A percentile compares a stretch with the other conserved stretches of the same genome.
Evolutionary conservation across 2,113 vertebrate genomes (phyloP).

Genomic region (Scatophagus argus): DNA sequence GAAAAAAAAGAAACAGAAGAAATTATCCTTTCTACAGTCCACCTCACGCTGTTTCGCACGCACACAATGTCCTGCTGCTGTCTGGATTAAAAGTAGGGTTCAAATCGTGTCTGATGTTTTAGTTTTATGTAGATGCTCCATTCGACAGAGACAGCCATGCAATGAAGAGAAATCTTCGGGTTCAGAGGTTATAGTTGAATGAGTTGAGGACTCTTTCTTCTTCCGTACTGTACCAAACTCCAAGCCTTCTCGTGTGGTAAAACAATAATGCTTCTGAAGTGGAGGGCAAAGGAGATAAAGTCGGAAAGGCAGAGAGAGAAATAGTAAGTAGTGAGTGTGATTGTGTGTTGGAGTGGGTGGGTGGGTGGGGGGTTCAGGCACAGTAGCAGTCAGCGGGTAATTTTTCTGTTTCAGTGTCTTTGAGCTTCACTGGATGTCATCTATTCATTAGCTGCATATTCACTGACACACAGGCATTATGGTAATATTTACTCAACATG

Average conservation of each 20-base stretch:
- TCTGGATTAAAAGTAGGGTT: constrained; percentile 55
- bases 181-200: constrained; percentile 32
- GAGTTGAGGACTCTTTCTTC: no score
- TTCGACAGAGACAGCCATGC: constrained; percentile 39
- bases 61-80: constrained; percentile 60
- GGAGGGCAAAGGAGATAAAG: constrained; percentile 13
- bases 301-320: background rate
- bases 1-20: constrained; percentile 51
- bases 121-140: constrained; percentile 58
- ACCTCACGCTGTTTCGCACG: constrained; percentile 41
- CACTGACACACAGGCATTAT: constrained; percentile 75
- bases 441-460: constrained; percentile 77
- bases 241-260: background rate
- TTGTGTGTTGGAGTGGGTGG: background rate
- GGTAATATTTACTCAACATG: constrained; percentile 79
- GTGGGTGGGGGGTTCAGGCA: constrained; percentile 27
- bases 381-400: constrained; percentile 50
- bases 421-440: constrained; percentile 73
- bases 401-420: constrained; percentile 65
- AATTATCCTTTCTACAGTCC: constrained; percentile 36
- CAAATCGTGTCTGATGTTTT: constrained; percentile 62
- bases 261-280: constrained; percentile 13
- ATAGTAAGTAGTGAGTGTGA: constrained; percentile 18
- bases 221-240: constrained; percentile 36
- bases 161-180: constrained; percentile 17